Conservation (phyloP, 2,797 vertebrate species). For the Cuculus canorus region DNA sequence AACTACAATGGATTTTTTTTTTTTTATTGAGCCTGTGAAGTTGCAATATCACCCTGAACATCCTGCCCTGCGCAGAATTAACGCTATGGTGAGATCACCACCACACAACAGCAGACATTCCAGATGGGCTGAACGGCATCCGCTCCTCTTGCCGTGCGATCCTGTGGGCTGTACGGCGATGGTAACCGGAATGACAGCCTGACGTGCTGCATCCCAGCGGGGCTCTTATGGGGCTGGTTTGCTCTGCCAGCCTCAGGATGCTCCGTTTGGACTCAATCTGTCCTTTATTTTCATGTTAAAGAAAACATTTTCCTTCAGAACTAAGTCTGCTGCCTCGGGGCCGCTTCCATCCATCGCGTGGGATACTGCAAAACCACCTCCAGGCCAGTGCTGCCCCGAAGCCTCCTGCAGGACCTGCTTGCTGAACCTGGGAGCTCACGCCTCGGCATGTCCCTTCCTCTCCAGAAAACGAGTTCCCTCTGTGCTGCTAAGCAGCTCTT, state of each 20-base stretch:
- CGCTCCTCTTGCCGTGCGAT: background rate
- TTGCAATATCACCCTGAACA: background rate
- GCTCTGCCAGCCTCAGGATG: background rate
- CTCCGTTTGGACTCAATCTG: background rate
- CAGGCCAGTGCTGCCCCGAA: rapidly evolving
- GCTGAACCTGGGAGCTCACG: background rate
- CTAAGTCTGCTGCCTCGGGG: background rate
- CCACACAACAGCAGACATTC: background rate
- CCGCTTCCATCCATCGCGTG: background rate
- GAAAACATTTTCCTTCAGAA: background rate
- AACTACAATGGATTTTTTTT: background rate
- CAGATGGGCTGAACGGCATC: rapidly evolving
- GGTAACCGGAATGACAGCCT: background rate
- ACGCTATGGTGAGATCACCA: background rate
- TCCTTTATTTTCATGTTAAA: background rate
- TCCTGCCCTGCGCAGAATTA: background rate
- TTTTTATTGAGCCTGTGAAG: background rate
- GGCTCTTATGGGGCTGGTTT: background rate
- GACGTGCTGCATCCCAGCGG: background rate
- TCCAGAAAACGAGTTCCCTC: background rate
- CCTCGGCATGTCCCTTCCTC: background rate
- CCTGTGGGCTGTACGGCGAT: background rate
- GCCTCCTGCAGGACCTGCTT: background rate
- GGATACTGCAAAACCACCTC: background rate
- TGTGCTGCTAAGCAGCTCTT: background rate